Base-by-base conservation (phyloP, 2,888 invertebrate species). In the Hydrotaea cyrtoneurina region DNA sequence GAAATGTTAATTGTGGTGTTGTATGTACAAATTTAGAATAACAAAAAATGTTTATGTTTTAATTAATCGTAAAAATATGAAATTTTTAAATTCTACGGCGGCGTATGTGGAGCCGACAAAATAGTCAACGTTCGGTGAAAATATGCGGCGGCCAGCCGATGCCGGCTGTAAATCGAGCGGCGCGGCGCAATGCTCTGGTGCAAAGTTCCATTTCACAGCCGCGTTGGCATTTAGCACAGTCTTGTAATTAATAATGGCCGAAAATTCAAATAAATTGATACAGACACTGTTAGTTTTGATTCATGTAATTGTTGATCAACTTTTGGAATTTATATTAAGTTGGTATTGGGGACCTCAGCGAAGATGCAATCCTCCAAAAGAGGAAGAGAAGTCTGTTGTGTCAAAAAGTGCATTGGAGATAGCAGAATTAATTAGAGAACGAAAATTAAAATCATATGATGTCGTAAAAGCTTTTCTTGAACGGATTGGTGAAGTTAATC, bases 401-500 rank as follows among this genome's bases (percentile, higher is more conserved):
- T 88, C 93, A 7, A 94, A 95, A 88, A 96, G 96, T 91, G 96
- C 96, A 0, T 93, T 94, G 15, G 92, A 94, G 15, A 90, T 97
- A 84, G 96, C 96, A 0, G 91, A 93, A 71, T 94, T 95, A 92
- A 96, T 97, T 75, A 93, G 95, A 88, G 93, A 93, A 69, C 93
- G 93, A 72, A 93, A 95, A 89, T 86, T 97, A 10, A 95, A 94
- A 69, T 94, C 95, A 1, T 95, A 95, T 89, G 94, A 95, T 83
- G 94, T 97, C 19, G 96, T 97, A 0, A 93, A 93, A 83, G 94
- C 95, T 1, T 98, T 95, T 90, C 96, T 97, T 86, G 94, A 96
- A 69, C 94, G 98, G 87, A 97, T 97, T 69, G 15, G 3, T 95
- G 93, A 94, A 89, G 87, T 90, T 0, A 97, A 98, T 91, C 93